Evolutionary conservation across 2,797 vertebrate genomes (phyloP).

Genomic region (Jordanella pulchra): DNA sequence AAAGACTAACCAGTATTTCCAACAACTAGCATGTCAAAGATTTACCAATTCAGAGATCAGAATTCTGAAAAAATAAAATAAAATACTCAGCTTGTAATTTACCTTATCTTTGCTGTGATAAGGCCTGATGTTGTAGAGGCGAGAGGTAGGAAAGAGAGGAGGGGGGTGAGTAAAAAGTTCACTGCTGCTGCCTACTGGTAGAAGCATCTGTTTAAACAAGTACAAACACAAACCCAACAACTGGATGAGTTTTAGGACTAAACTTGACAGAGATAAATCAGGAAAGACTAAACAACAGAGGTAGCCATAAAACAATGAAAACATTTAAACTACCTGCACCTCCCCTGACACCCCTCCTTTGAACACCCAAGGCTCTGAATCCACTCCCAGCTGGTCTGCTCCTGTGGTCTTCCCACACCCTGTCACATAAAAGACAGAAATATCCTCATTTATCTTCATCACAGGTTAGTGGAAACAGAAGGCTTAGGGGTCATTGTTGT

Average conservation of each 20-base stretch:
- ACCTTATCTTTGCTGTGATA: constrained; percentile 86
- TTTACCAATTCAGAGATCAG: not conserved
- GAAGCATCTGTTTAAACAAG: constrained; percentile 78
- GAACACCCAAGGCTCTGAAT: constrained; percentile 84
- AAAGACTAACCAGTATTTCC: too few relatives aligned
- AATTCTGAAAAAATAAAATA: not conserved
- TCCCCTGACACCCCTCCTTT: constrained; percentile 87
- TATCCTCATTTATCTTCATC: not conserved
- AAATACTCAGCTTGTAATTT: not conserved
- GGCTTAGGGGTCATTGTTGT: not conserved
- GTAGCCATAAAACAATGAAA: not conserved
- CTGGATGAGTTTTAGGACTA: not conserved
- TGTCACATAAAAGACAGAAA: constrained; percentile 44
- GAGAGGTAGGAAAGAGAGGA: constrained; percentile 84
- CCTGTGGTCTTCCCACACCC: constrained; percentile 84
- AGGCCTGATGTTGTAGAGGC: constrained; percentile 83
- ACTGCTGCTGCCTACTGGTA: constrained; percentile 82
- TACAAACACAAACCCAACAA: not conserved
- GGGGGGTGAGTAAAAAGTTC: constrained; percentile 88
- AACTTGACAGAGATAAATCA: not conserved
- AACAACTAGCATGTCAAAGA: not conserved
- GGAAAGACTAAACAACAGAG: not conserved
- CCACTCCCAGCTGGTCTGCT: constrained; percentile 70
- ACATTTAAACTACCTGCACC: constrained; percentile 79
- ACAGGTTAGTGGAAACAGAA: not conserved